phyloP scores from a whole-genome alignment of 2,797 vertebrate species.

The Myotis myotis region DNA sequence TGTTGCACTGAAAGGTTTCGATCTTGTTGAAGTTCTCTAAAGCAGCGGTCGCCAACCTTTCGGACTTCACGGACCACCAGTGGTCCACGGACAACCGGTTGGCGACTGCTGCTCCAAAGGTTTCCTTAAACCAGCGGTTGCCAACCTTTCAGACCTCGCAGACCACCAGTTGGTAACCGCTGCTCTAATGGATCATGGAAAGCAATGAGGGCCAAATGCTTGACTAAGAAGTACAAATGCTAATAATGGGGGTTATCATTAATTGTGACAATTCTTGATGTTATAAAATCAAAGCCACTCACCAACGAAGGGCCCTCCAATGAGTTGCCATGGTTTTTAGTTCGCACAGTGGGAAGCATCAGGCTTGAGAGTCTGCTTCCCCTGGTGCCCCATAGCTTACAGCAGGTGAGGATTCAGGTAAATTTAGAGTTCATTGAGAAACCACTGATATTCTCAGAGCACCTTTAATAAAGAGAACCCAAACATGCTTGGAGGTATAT shows the following conservation, averaged over 20 bases:
- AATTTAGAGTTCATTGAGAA: neutral
- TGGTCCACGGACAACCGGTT: too few species aligned
- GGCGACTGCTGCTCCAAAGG: neutral
- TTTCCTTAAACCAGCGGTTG: too few species aligned
- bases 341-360: neutral
- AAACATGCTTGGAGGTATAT: neutral
- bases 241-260: neutral
- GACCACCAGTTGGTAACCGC: too few species aligned
- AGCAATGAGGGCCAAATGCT: neutral
- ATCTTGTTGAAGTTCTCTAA: neutral
- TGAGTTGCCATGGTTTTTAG: neutral
- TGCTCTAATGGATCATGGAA: neutral
- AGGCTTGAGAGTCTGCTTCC: neutral
- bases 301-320: neutral
- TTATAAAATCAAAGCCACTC: conserved; percentile 29
- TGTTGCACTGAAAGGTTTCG: neutral
- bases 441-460: neutral
- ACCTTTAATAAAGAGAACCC: conserved; percentile 22
- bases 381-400: neutral
- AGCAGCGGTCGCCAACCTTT: too few species aligned
- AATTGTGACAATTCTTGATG: neutral
- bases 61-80: too few species aligned
- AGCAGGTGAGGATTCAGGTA: neutral
- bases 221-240: neutral
- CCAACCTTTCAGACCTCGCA: too few species aligned